Percentiles rank a stretch among this genome's conserved stretches.
These are phyloP conservation scores for Himalopsyche kuldschensis DNA, from an alignment of 2,888 invertebrate genomes.

Conservation along the genomic window DNA sequence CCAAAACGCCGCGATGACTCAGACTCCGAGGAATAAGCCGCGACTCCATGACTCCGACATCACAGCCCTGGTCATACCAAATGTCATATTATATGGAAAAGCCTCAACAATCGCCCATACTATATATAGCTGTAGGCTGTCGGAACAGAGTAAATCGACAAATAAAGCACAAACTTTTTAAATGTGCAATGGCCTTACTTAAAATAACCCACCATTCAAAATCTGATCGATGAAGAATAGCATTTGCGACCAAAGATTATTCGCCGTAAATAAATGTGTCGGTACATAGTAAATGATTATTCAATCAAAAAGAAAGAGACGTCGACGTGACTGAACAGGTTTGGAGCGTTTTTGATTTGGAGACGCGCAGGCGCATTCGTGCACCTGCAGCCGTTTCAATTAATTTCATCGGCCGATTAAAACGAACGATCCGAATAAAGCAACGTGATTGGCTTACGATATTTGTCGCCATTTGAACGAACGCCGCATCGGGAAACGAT, in stretches of 20 bases:
- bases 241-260: too few species aligned
- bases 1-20: too few species aligned
- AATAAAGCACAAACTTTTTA: too few species aligned
- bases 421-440: neutral
- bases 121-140: too few species aligned
- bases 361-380: neutral
- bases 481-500: neutral
- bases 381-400: neutral
- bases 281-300: neutral
- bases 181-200: too few species aligned
- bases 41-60: too few species aligned
- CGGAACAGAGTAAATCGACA: too few species aligned
- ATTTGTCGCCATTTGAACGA: neutral
- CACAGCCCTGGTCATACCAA: too few species aligned
- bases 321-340: neutral
- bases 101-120: too few species aligned
- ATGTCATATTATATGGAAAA: too few species aligned
- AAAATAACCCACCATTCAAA: too few species aligned
- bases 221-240: neutral
- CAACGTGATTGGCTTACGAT: neutral
- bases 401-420: neutral
- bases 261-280: neutral
- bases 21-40: too few species aligned
- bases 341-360: neutral
- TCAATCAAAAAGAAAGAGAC: neutral